Conservation (phyloP, 2,113 vertebrate genomes). For the Hydrochoerus hydrochaeris region DNA sequence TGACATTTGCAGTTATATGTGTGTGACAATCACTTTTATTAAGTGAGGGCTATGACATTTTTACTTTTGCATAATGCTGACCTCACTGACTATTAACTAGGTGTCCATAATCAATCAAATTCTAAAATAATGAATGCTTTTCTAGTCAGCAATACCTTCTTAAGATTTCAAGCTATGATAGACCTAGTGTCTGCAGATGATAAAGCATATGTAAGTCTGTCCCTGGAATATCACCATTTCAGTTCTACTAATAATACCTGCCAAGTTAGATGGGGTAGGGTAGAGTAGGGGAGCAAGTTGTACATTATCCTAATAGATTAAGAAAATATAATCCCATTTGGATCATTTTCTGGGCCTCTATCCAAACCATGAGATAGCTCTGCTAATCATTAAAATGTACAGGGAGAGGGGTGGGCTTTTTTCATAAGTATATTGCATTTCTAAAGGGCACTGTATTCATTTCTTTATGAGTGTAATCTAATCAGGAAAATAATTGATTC, state of each 20-base stretch:
- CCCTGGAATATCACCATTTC: constrained; percentile 61
- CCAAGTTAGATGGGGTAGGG: constrained; percentile 66
- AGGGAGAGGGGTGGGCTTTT: constrained; percentile 57
- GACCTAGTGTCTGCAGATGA: constrained; percentile 64
- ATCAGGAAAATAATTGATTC: constrained; percentile 80
- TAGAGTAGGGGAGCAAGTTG: constrained; percentile 59
- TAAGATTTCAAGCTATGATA: constrained; percentile 64
- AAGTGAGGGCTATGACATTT: background rate
- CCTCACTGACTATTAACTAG: constrained; percentile 60
- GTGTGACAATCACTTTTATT: background rate
- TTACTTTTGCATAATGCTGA: constrained; percentile 62
- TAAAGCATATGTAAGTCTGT: constrained; percentile 64
- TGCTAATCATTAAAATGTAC: constrained; percentile 81
- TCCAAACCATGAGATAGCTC: constrained; percentile 81
- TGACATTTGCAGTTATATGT: background rate
- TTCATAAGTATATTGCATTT: constrained; percentile 77
- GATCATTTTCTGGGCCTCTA: constrained; percentile 80
- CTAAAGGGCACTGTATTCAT: constrained; percentile 78
- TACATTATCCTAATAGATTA: constrained; percentile 83
- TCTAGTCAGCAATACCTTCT: constrained; percentile 64
- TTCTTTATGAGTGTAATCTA: constrained; percentile 79
- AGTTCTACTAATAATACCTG: constrained; percentile 70
- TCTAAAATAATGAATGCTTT: constrained; percentile 50
- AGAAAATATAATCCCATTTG: constrained; percentile 82
- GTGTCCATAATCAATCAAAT: constrained; percentile 60